A percentile compares a stretch with the other conserved stretches of the same genome.
Evolutionary conservation across 2,113 vertebrate genomes (phyloP).

Genomic region (Ovibos moschatus): DNA sequence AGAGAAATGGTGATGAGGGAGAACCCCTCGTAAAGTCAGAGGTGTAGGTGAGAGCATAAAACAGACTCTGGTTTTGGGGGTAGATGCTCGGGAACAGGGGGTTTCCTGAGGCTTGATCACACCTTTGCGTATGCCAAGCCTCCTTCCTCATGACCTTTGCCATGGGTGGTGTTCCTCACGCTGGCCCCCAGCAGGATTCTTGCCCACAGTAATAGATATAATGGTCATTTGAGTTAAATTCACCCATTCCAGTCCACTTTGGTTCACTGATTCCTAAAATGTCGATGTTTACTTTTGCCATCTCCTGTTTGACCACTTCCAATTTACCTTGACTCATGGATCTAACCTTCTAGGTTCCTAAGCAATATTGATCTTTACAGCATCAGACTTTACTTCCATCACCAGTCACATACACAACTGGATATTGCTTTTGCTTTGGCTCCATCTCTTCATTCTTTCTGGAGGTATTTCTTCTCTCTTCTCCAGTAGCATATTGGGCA

Average conservation of each 20-base stretch:
- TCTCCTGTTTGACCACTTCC: background rate
- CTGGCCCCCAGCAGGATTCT: background rate
- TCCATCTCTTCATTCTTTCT: background rate
- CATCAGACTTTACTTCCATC: background rate
- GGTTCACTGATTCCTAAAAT: background rate
- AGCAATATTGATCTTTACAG: background rate
- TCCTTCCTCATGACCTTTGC: too few relatives aligned
- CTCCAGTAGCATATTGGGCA: background rate
- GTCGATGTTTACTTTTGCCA: background rate
- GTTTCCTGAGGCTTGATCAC: too few relatives aligned
- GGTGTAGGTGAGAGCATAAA: too few relatives aligned
- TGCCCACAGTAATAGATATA: background rate
- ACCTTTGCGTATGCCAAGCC: too few relatives aligned
- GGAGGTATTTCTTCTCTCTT: background rate
- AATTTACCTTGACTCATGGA: background rate
- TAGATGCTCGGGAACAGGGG: too few relatives aligned
- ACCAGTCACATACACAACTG: background rate
- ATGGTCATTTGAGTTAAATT: background rate
- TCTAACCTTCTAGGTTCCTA: background rate
- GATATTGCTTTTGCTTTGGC: background rate
- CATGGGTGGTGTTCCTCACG: too few relatives aligned
- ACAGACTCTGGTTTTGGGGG: too few relatives aligned
- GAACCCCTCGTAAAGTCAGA: too few relatives aligned
- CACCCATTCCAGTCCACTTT: background rate
- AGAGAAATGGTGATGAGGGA: too few relatives aligned